Percentiles rank a stretch among this genome's conserved stretches.
Evolutionary conservation across 2,888 invertebrate species (phyloP).

Genomic region (Choristoneura rosaceana): DNA sequence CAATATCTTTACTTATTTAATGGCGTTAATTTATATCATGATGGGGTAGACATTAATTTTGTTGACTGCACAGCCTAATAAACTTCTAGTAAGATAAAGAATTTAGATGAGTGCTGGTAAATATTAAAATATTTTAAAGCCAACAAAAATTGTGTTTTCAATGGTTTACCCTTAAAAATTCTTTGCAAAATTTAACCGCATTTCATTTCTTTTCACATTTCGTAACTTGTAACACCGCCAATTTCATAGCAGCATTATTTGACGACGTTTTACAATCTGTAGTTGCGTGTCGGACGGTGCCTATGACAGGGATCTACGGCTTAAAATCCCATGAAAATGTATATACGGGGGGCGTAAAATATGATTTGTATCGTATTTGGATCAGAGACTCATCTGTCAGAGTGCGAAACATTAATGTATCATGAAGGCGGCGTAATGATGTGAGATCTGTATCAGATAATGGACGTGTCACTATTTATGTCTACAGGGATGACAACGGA

Average conservation of each 20-base stretch:
- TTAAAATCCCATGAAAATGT: conserved; percentile 50
- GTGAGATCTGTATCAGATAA: conserved; percentile 82
- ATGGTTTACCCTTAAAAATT: not conserved
- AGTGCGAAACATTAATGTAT: conserved; percentile 75
- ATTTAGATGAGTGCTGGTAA: too few species aligned
- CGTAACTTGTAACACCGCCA: conserved; percentile 39
- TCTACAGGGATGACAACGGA: conserved; percentile 57
- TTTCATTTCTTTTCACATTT: conserved; percentile 19
- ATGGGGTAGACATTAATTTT: too few species aligned
- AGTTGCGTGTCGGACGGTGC: conserved; percentile 32
- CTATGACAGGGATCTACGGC: conserved; percentile 43
- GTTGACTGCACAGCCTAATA: too few species aligned
- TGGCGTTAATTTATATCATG: too few species aligned
- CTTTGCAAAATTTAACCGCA: conserved; percentile 3
- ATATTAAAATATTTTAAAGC: too few species aligned
- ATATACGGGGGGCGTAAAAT: conserved; percentile 52
- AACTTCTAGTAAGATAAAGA: too few species aligned
- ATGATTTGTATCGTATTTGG: conserved; percentile 69
- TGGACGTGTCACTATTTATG: conserved; percentile 75
- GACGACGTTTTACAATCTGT: conserved; percentile 36
- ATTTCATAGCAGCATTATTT: conserved; percentile 40
- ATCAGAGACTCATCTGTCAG: conserved; percentile 78
- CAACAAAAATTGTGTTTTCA: not conserved
- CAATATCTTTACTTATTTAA: too few species aligned
- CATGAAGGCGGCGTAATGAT: conserved; percentile 66